phyloP scores from a whole-genome alignment of 2,113 vertebrate genomes.

The Synodontis membranacea region DNA sequence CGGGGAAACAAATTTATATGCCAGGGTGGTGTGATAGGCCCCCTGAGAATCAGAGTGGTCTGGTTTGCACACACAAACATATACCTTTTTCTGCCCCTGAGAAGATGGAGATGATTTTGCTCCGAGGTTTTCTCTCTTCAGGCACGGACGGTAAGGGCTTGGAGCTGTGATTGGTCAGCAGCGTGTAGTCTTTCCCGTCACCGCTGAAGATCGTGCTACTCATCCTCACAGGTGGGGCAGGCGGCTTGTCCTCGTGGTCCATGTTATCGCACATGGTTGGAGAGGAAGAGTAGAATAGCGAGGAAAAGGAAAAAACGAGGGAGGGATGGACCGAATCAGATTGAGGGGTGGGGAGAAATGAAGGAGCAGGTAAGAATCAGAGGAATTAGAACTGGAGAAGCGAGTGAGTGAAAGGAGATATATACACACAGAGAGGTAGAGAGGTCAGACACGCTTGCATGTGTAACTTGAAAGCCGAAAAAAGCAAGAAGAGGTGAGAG shows the following conservation, averaged over 20 bases:
- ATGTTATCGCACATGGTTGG: slow-evolving; percentile 92
- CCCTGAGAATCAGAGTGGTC: too few species aligned
- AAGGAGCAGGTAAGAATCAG: slow-evolving; percentile 37
- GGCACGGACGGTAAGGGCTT: slow-evolving; percentile 96
- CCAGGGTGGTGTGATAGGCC: too few species aligned
- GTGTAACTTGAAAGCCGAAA: slow-evolving; percentile 36
- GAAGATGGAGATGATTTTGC: slow-evolving; percentile 97
- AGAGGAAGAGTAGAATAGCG: slow-evolving; percentile 56
- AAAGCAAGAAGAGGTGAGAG: not conserved
- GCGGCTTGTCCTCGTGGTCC: slow-evolving; percentile 95
- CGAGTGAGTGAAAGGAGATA: slow-evolving; percentile 27
- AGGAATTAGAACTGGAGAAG: slow-evolving; percentile 49
- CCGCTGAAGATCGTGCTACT: slow-evolving; percentile 88
- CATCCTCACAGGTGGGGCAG: slow-evolving; percentile 94
- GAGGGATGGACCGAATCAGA: slow-evolving; percentile 36
- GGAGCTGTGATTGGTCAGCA: slow-evolving; percentile 88
- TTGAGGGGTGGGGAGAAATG: slow-evolving; percentile 4
- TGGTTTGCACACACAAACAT: not conserved
- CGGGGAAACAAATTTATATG: too few species aligned
- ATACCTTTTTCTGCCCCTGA: slow-evolving; percentile 89
- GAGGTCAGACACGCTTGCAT: slow-evolving; percentile 53
- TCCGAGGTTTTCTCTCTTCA: slow-evolving; percentile 90
- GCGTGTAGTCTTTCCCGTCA: slow-evolving; percentile 81
- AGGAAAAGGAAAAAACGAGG: slow-evolving; percentile 35
- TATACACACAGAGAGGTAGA: slow-evolving; percentile 49